phyloP scores from a whole-genome alignment of 2,113 vertebrate species.

The Danionella cerebrum region DNA sequence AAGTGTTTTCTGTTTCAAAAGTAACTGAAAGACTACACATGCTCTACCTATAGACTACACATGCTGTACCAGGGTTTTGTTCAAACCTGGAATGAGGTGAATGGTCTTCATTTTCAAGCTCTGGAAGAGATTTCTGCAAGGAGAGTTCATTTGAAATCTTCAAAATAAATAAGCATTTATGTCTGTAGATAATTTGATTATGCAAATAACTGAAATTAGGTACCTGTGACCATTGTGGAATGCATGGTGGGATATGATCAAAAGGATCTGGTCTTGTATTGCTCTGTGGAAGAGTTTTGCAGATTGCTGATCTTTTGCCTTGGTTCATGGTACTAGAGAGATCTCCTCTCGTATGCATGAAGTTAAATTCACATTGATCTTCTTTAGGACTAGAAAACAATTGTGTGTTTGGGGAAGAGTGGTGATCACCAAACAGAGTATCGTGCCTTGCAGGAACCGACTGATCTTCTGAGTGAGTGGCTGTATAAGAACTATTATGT shows the following conservation, averaged over 20 bases:
- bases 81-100: slow-evolving; percentile 32
- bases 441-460: slow-evolving; percentile 15
- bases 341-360: slow-evolving; percentile 4
- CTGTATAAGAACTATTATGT: too few species aligned
- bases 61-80: too few species aligned
- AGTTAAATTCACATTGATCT: slow-evolving; percentile 21
- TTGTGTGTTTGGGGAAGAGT: neutral
- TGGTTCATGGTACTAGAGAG: slow-evolving; percentile 18
- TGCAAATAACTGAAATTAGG: neutral
- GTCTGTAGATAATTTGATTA: neutral
- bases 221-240: slow-evolving; percentile 29
- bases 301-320: neutral
- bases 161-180: too few species aligned
- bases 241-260: slow-evolving; percentile 4
- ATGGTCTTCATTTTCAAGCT: neutral
- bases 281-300: slow-evolving; percentile 5
- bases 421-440: neutral
- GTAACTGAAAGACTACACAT: too few species aligned
- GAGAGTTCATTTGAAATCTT: too few species aligned
- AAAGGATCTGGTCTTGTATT: slow-evolving; percentile 11
- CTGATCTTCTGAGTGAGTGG: slow-evolving; percentile 14
- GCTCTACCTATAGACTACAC: too few species aligned
- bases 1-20: too few species aligned
- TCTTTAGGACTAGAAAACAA: slow-evolving; percentile 12
- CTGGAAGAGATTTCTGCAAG: slow-evolving; percentile 19